These are phyloP conservation scores for Nycticryphes semicollaris DNA, from an alignment of 2,113 vertebrate genomes.

Conservation along the genomic window DNA sequence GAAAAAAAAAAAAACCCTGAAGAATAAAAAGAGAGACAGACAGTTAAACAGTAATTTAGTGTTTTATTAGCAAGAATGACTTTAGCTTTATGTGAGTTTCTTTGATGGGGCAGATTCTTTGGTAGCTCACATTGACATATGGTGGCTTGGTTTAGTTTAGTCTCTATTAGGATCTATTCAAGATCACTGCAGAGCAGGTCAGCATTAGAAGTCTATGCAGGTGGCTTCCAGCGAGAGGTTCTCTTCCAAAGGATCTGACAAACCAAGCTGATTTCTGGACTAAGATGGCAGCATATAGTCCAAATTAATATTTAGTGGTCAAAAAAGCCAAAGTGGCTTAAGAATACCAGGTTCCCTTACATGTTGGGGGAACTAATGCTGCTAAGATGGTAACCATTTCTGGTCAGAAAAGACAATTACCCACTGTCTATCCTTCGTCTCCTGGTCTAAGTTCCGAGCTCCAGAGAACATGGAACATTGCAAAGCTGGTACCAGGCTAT, in stretches of 20 bases:
- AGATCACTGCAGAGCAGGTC: rapidly evolving
- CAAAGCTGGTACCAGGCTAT: rapidly evolving
- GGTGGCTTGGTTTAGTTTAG: not conserved
- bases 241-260: not conserved
- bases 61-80: not conserved
- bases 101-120: not conserved
- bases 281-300: rapidly evolving
- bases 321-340: not conserved
- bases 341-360: not conserved
- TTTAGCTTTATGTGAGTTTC: not conserved
- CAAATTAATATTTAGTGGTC: not conserved
- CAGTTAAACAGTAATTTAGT: not conserved
- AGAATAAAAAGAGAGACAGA: not conserved
- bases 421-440: not conserved
- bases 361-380: rapidly evolving
- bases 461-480: rapidly evolving
- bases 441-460: rapidly evolving
- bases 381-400: not conserved
- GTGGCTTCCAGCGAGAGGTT: rapidly evolving
- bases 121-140: not conserved
- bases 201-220: rapidly evolving
- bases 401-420: rapidly evolving
- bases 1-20: not conserved
- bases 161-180: not conserved
- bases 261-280: not conserved